Evolutionary conservation across 2,113 vertebrate genomes (phyloP), one percentile per base, ranked within the genome.

Genomic region (Telmatochromis sp.): DNA sequence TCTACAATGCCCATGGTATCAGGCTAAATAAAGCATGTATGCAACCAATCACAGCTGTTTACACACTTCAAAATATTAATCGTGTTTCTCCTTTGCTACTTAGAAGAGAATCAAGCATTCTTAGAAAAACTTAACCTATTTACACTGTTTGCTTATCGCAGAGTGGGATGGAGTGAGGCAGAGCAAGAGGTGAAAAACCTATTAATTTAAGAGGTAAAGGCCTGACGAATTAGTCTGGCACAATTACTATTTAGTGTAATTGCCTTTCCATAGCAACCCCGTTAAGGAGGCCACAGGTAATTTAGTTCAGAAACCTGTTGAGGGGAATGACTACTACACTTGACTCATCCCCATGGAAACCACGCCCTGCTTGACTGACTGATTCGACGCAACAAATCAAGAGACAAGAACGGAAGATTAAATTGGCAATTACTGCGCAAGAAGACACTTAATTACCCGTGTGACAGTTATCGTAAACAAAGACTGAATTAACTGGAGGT

Each of bases 361-460:
- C 84, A 79, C 80, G 12, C 83, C 92, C 84, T 55, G 78, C 40
- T 92, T 91, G 90, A 94, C 63, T 92, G 94, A 91, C 92, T 92
- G 47, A 47, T 51, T 35, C 3, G 2, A 86, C 80, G 21, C 51
- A 9, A 65, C 35, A 82, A 93, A 90, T 88, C 68, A 80, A 58
- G 54, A 89, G 31, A 14, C 5, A 28, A 87, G 35, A 84, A 75
- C 40, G 80, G 23, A 85, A 75, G 80, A 91, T 86, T 85, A 94
- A 92, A 91, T 93, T 93, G 92, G 89, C 91, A 95, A 95, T 96
- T 95, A 95, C 60, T 37, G 68, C 8, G 7, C 83, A 90, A 87
- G 70, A 60, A 92, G 84, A 87, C 68, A 87, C 47, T 92, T 87
- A 89, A 94, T 94, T 91, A 92, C 90, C 84, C 57, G 23, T 12